Conservation (phyloP, 2,797 vertebrate species). For the Lemur catta region DNA sequence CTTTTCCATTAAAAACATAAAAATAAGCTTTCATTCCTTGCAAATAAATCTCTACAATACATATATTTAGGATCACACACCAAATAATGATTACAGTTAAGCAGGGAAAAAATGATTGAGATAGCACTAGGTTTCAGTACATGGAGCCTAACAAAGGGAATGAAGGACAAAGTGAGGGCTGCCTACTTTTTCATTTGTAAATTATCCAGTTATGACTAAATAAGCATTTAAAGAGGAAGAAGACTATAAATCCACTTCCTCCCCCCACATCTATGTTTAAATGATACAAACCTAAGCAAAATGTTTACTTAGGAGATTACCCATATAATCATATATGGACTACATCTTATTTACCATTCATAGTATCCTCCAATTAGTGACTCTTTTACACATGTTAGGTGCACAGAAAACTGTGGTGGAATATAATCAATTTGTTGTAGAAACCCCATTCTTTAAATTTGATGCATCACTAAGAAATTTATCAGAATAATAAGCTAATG, state of each 20-base stretch:
- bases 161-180: background rate
- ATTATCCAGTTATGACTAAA: background rate
- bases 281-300: slow-evolving; percentile 21
- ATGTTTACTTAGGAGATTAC: background rate
- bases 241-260: background rate
- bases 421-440: background rate
- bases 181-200: background rate
- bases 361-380: background rate
- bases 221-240: background rate
- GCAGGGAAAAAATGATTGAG: background rate
- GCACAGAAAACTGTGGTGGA: background rate
- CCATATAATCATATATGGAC: background rate
- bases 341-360: background rate
- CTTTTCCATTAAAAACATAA: slow-evolving; percentile 74
- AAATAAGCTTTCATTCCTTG: slow-evolving; percentile 48
- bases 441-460: background rate
- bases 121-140: slow-evolving; percentile 22
- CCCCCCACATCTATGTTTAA: background rate
- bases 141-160: background rate
- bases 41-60: slow-evolving; percentile 65
- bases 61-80: slow-evolving; percentile 69
- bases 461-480: background rate
- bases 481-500: background rate
- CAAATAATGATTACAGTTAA: slow-evolving; percentile 60
- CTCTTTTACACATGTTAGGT: background rate